These are phyloP conservation scores for Clarias platycephalus DNA, from an alignment of 2,797 vertebrate genomes.

Conservation along the genomic window DNA sequence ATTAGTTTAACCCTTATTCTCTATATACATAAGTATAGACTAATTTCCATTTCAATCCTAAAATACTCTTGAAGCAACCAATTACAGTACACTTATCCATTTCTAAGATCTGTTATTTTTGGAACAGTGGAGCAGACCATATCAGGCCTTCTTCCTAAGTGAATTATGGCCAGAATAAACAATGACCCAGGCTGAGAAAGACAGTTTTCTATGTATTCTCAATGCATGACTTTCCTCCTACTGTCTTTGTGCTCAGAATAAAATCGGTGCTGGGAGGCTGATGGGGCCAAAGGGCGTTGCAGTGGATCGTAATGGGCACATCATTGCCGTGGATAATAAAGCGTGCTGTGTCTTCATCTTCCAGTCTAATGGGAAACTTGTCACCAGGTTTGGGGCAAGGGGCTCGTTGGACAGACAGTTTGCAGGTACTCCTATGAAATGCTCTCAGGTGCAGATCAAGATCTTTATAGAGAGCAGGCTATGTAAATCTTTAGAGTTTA, in stretches of 20 bases:
- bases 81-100: not conserved
- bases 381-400: slow-evolving; percentile 89
- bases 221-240: not conserved
- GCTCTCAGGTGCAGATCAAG: not conserved
- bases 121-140: not conserved
- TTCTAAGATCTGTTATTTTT: not conserved
- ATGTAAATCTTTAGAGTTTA: not conserved
- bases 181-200: not conserved
- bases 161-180: not conserved
- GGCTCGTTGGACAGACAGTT: slow-evolving; percentile 91
- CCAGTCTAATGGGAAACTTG: slow-evolving; percentile 93
- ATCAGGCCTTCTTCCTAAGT: not conserved
- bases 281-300: slow-evolving; percentile 95
- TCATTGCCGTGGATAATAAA: slow-evolving; percentile 97
- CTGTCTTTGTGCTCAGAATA: slow-evolving; percentile 74
- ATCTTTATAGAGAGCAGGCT: not conserved
- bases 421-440: slow-evolving; percentile 76
- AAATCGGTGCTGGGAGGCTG: slow-evolving; percentile 89
- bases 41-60: not conserved
- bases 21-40: not conserved
- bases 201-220: not conserved
- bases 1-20: not conserved
- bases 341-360: slow-evolving; percentile 97
- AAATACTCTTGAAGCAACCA: not conserved
- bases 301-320: slow-evolving; percentile 91